Conservation (phyloP, 2,797 vertebrate species). For the Cephalopachus bancanus region DNA sequence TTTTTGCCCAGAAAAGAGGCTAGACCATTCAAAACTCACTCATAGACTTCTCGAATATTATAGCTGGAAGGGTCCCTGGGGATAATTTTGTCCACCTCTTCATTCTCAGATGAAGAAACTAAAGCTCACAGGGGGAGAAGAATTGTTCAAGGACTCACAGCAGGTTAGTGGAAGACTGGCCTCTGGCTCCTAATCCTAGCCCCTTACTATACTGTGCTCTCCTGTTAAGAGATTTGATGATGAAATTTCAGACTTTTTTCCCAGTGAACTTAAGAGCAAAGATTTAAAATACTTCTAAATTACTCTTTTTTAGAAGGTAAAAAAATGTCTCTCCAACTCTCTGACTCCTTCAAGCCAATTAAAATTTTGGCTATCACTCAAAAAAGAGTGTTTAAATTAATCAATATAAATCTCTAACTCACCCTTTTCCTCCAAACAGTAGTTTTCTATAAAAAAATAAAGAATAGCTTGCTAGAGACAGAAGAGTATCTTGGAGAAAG, state of each 20-base stretch:
- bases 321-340: slow-evolving; percentile 39
- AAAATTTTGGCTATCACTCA: slow-evolving; percentile 72
- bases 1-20: slow-evolving; percentile 23
- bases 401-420: slow-evolving; percentile 65
- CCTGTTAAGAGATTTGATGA: neutral
- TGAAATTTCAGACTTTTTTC: slow-evolving; percentile 26
- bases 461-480: slow-evolving; percentile 9
- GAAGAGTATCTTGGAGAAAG: slow-evolving; percentile 2
- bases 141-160: neutral
- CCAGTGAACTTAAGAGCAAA: slow-evolving; percentile 64
- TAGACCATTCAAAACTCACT: neutral
- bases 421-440: slow-evolving; percentile 42
- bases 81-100: neutral
- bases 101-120: slow-evolving; percentile 39
- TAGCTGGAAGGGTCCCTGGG: neutral
- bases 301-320: slow-evolving; percentile 55
- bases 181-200: neutral
- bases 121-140: neutral
- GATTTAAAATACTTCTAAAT: slow-evolving; percentile 70
- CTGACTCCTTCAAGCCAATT: slow-evolving; percentile 67
- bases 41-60: neutral
- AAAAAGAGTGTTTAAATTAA: slow-evolving; percentile 74
- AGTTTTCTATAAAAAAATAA: slow-evolving; percentile 63
- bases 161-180: neutral
- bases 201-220: neutral